Evolutionary conservation across 2,797 vertebrate genomes (phyloP).

Genomic region (Pangasius sanitwongsei): DNA sequence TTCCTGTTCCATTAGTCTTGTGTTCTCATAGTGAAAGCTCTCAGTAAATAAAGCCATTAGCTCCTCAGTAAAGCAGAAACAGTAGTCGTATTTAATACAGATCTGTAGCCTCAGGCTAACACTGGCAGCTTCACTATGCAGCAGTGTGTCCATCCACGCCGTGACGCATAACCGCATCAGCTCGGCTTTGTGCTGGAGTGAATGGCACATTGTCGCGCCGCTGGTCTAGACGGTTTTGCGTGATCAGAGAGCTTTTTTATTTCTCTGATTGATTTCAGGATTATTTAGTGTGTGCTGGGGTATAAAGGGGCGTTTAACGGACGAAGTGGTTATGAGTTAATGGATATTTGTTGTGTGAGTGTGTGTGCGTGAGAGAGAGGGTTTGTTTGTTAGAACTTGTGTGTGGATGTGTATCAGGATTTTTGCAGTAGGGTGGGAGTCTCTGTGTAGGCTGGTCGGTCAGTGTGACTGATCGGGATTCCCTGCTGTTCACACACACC

Average conservation of each 20-base stretch:
- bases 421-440: neutral
- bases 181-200: slow-evolving; percentile 37
- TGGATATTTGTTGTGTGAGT: slow-evolving; percentile 12
- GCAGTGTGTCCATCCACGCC: slow-evolving; percentile 35
- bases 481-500: slow-evolving; percentile 72
- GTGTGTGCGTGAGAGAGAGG: neutral
- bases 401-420: slow-evolving; percentile 25
- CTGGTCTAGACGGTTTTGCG: slow-evolving; percentile 41
- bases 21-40: slow-evolving; percentile 24
- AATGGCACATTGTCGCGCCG: slow-evolving; percentile 49
- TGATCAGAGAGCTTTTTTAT: slow-evolving; percentile 22
- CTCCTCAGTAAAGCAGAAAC: slow-evolving; percentile 29
- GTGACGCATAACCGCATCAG: slow-evolving; percentile 40
- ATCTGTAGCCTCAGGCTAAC: slow-evolving; percentile 37
- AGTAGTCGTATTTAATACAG: slow-evolving; percentile 37
- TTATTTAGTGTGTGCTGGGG: slow-evolving; percentile 39
- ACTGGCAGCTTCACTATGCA: slow-evolving; percentile 37
- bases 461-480: slow-evolving; percentile 71
- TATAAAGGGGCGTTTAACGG: slow-evolving; percentile 42
- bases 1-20: neutral
- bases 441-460: slow-evolving; percentile 33
- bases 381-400: neutral
- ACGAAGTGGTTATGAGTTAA: slow-evolving; percentile 30
- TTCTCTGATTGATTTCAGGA: slow-evolving; percentile 27
- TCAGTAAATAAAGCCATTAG: slow-evolving; percentile 28